Evolutionary conservation across 2,113 vertebrate genomes (phyloP).

Genomic region (Mustelus asterias): DNA sequence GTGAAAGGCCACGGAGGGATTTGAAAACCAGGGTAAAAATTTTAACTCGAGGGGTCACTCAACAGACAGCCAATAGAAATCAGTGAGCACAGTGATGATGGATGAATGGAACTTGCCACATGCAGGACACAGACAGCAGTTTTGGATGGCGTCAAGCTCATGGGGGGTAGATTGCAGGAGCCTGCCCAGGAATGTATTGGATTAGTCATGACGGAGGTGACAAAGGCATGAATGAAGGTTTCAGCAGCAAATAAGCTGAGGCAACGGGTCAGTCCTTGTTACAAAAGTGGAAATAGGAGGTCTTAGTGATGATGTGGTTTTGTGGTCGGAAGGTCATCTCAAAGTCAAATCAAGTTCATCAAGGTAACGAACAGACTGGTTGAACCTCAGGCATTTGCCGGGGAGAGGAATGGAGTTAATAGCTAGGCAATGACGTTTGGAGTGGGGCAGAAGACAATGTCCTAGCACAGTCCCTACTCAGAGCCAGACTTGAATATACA

Average conservation of each 20-base stretch:
- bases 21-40: too few species aligned
- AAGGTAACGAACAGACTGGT: not conserved
- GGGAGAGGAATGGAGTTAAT: not conserved
- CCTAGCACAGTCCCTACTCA: not conserved
- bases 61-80: too few species aligned
- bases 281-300: not conserved
- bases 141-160: too few species aligned
- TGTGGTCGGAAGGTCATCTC: not conserved
- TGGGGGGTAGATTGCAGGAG: too few species aligned
- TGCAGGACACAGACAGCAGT: too few species aligned
- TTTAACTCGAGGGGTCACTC: too few species aligned
- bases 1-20: too few species aligned
- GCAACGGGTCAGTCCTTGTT: not conserved
- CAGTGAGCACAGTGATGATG: too few species aligned
- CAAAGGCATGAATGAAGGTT: not conserved
- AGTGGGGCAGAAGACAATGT: not conserved
- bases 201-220: too few species aligned
- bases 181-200: too few species aligned
- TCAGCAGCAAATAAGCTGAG: not conserved
- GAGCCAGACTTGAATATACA: not conserved
- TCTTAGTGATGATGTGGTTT: not conserved
- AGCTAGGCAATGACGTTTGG: not conserved
- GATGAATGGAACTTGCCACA: too few species aligned
- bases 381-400: too few species aligned
- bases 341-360: not conserved